These are phyloP conservation scores for Tylochromis polylepis DNA, from an alignment of 2,113 vertebrate species.

Conservation along the genomic window DNA sequence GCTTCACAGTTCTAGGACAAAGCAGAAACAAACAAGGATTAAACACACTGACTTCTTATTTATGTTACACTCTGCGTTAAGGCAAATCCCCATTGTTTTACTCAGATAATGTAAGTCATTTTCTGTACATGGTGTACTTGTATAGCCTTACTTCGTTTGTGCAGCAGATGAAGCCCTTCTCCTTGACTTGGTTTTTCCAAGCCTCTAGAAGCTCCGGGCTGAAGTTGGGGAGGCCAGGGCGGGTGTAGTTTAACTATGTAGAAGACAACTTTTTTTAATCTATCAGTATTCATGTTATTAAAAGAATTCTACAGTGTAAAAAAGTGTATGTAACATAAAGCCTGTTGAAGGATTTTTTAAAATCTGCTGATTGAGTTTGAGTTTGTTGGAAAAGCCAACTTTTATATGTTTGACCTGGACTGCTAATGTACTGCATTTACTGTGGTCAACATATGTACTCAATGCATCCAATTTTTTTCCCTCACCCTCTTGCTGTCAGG, in stretches of 20 bases:
- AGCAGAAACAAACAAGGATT: slow-evolving; percentile 15
- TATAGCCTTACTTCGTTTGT: slow-evolving; percentile 83
- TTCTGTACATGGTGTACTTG: background rate
- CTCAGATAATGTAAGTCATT: background rate
- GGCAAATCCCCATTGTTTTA: background rate
- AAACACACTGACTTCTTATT: background rate
- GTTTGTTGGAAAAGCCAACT: too few species aligned
- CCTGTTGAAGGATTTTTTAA: background rate
- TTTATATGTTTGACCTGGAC: background rate
- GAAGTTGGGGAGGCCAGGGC: slow-evolving; percentile 92
- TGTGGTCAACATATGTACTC: background rate
- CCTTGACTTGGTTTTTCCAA: slow-evolving; percentile 95
- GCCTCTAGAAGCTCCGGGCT: slow-evolving; percentile 84
- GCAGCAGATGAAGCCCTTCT: slow-evolving; percentile 94
- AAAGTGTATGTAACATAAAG: background rate
- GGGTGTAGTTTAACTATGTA: slow-evolving; percentile 91
- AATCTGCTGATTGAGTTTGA: background rate
- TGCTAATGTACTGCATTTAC: background rate
- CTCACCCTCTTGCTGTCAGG: slow-evolving; percentile 92
- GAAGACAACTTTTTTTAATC: slow-evolving; percentile 33
- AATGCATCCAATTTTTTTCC: background rate
- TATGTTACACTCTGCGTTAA: background rate
- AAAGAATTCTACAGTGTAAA: background rate
- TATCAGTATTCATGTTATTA: background rate
- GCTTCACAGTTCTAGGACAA: slow-evolving; percentile 88